Conservation (phyloP, 1,140 invertebrate genomes). For the Zophobas atratus region DNA sequence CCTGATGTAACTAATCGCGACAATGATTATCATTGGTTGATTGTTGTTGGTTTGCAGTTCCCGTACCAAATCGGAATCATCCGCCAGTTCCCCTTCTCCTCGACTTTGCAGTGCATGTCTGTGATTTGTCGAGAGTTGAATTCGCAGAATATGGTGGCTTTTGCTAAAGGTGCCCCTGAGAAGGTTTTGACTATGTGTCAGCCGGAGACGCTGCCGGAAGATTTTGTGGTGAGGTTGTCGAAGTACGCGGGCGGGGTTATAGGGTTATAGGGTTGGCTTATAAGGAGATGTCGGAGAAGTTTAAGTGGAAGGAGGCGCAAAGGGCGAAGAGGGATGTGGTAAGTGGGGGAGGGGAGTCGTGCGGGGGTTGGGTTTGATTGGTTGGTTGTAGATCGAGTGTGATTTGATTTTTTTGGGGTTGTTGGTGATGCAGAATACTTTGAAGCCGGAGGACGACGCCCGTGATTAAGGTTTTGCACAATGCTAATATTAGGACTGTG, state of each 20-base stretch:
- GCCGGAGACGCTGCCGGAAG: conserved; percentile 72
- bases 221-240: conserved; percentile 82
- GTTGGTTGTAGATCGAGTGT: conserved; percentile 75
- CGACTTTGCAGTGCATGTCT: conserved; percentile 91
- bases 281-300: conserved; percentile 74
- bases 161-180: conserved; percentile 94
- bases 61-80: conserved; percentile 84
- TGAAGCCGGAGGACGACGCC: conserved; percentile 88
- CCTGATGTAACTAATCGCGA: conserved; percentile 28
- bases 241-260: conserved; percentile 89
- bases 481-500: conserved; percentile 87
- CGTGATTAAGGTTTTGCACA: conserved; percentile 82
- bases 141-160: conserved; percentile 86
- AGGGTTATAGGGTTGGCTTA: conserved; percentile 90
- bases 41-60: conserved; percentile 44
- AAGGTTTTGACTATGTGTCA: conserved; percentile 78
- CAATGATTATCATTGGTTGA: neutral
- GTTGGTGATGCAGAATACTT: conserved; percentile 91
- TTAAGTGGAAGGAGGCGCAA: conserved; percentile 75
- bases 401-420: conserved; percentile 89
- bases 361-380: neutral
- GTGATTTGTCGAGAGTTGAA: conserved; percentile 87
- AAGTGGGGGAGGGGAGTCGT: conserved; percentile 53
- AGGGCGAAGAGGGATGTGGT: conserved; percentile 72
- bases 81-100: conserved; percentile 93